Percentiles rank a stretch among this genome's conserved stretches.
These are phyloP conservation scores for Epistrophella euchroma DNA, from an alignment of 2,888 invertebrate species.

Conservation along the genomic window DNA sequence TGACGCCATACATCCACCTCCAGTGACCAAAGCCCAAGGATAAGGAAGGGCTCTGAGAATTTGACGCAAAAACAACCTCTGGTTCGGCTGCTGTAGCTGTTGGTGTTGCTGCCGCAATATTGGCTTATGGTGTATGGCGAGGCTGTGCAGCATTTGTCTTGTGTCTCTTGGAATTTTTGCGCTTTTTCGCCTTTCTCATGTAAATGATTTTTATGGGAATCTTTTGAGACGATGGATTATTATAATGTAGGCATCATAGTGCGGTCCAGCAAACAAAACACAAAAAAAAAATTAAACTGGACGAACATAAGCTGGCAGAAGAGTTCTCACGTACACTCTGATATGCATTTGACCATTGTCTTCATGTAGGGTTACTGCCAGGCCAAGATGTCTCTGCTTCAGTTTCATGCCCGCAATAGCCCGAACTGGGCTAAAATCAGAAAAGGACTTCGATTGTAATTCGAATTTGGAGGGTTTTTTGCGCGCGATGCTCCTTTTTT, in stretches of 20 bases:
- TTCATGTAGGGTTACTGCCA: constrained; percentile 75
- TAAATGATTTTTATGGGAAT: constrained; percentile 76
- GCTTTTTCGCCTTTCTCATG: constrained; percentile 76
- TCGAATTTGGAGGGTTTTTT: constrained; percentile 55
- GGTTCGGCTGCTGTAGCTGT: constrained; percentile 28
- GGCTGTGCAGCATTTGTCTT: constrained; percentile 73
- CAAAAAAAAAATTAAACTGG: constrained; percentile 56
- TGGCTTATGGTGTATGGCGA: constrained; percentile 65
- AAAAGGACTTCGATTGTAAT: constrained; percentile 59
- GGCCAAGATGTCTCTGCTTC: constrained; percentile 69
- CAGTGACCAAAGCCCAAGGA: constrained; percentile 70
- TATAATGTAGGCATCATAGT: constrained; percentile 74
- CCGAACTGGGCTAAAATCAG: constrained; percentile 49
- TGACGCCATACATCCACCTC: constrained; percentile 81
- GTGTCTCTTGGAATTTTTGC: constrained; percentile 75
- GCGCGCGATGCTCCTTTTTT: not conserved
- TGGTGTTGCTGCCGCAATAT: constrained; percentile 61
- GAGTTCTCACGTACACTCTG: constrained; percentile 75
- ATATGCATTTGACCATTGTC: constrained; percentile 76
- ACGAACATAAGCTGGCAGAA: constrained; percentile 73
- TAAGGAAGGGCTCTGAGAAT: constrained; percentile 50
- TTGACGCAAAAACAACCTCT: constrained; percentile 65
- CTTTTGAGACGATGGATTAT: constrained; percentile 76
- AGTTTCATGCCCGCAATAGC: constrained; percentile 38
- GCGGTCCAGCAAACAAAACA: constrained; percentile 56